A percentile compares a stretch with the other conserved stretches of the same genome.
Evolutionary conservation across 1,140 invertebrate genomes (phyloP).

Genomic region (Odontomachus brunneus): DNA sequence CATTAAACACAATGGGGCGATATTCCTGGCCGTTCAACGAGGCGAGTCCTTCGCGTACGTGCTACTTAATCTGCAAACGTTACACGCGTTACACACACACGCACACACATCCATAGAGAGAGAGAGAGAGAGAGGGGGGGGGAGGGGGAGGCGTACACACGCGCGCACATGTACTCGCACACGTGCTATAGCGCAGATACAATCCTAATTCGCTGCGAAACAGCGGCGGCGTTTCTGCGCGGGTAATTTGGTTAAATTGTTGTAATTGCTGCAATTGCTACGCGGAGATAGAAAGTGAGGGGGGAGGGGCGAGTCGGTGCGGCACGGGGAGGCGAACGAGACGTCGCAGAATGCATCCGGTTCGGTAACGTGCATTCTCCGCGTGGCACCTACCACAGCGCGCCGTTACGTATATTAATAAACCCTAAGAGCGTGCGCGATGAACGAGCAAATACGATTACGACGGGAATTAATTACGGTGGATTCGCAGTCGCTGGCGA

Average conservation of each 20-base stretch:
- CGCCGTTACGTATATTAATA: slow-evolving; percentile 54
- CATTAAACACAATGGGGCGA: slow-evolving; percentile 57
- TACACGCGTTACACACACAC: not conserved
- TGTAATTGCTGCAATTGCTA: slow-evolving; percentile 68
- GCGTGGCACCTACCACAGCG: slow-evolving; percentile 32
- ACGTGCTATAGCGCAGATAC: no score
- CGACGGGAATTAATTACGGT: slow-evolving; percentile 43
- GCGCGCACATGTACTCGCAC: no score
- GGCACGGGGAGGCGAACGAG: slow-evolving; percentile 9
- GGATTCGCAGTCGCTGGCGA: slow-evolving; percentile 23
- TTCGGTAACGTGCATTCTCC: slow-evolving; percentile 52
- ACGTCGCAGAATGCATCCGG: slow-evolving; percentile 46
- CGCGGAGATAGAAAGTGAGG: slow-evolving; percentile 35
- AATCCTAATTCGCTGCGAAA: slow-evolving; percentile 52
- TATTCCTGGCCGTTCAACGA: slow-evolving; percentile 35
- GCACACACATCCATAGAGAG: no score
- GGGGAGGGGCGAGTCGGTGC: not conserved
- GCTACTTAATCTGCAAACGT: slow-evolving; percentile 60
- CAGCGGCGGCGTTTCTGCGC: slow-evolving; percentile 35
- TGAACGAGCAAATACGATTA: slow-evolving; percentile 54
- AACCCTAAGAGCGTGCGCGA: slow-evolving; percentile 47
- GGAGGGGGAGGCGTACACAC: not conserved
- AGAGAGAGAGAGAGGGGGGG: no score
- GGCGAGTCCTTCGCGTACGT: not conserved
- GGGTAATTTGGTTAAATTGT: slow-evolving; percentile 70